A percentile compares a stretch with the other conserved stretches of the same genome.
phyloP scores from a whole-genome alignment of 2,888 invertebrate species.

The Tenthredo notha region DNA sequence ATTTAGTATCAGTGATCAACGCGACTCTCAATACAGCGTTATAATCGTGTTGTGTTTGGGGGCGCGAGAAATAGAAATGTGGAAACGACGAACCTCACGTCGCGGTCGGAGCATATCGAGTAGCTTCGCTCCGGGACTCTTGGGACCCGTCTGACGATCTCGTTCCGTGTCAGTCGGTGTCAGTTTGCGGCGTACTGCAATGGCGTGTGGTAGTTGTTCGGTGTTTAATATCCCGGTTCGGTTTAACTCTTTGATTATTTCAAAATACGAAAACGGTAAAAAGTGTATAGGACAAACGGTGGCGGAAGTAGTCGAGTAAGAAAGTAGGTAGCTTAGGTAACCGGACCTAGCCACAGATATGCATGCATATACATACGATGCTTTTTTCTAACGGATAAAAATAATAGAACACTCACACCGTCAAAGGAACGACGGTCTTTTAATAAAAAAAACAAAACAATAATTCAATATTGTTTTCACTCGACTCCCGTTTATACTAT shows the following conservation, averaged over 20 bases:
- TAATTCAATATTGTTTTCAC: not conserved
- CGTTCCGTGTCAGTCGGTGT: slow-evolving; percentile 47
- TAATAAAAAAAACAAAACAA: not conserved
- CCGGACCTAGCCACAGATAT: not conserved
- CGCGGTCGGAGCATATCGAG: not conserved
- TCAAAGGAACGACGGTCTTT: not conserved
- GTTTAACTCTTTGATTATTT: not conserved
- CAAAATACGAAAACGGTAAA: not conserved
- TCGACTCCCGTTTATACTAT: not conserved
- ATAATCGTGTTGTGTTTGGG: not conserved
- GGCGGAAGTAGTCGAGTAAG: not conserved
- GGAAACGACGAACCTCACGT: not conserved
- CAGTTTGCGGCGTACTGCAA: slow-evolving; percentile 2
- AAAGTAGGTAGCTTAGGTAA: not conserved
- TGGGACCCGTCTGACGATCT: not conserved
- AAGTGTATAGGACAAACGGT: not conserved
- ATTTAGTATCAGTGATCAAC: not conserved
- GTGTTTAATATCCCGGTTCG: not conserved
- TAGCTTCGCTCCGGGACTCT: slow-evolving; percentile 7
- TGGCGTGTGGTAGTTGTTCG: slow-evolving; percentile 19
- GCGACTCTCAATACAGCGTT: not conserved
- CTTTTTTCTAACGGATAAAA: not conserved
- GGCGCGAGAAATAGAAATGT: slow-evolving; percentile 20
- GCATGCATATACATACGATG: not conserved
- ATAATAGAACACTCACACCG: not conserved